phyloP scores from a whole-genome alignment of 2,113 vertebrate genomes.

The Galbula dea region DNA sequence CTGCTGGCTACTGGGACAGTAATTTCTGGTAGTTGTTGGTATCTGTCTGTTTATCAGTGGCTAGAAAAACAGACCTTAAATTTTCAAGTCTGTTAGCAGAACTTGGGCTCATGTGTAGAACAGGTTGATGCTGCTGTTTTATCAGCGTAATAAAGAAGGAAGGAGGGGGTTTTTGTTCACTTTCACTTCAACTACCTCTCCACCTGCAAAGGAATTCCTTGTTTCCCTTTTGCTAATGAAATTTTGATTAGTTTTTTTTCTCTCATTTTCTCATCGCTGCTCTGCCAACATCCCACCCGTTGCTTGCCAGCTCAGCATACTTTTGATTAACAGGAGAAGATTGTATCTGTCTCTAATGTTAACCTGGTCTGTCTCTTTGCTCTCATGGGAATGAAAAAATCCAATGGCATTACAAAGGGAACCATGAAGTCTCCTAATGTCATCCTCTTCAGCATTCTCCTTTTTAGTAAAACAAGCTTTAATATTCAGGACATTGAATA shows the following conservation, averaged over 20 bases:
- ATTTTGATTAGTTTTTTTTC: neutral
- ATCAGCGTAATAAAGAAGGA: neutral
- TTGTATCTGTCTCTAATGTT: neutral
- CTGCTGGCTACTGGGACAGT: neutral
- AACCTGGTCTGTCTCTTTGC: neutral
- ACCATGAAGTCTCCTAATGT: conserved; percentile 19
- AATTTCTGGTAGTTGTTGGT: neutral
- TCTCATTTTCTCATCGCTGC: neutral
- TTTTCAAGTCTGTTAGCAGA: neutral
- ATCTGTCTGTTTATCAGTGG: neutral
- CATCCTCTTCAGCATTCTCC: conserved; percentile 27
- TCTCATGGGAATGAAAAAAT: conserved; percentile 8
- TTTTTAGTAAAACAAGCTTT: conserved; percentile 44
- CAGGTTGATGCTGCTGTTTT: neutral
- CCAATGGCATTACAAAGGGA: conserved; percentile 4
- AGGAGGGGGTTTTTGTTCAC: neutral
- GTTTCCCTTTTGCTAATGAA: neutral
- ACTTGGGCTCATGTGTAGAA: neutral
- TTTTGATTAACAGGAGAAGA: neutral
- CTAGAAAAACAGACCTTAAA: neutral
- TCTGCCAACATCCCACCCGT: neutral
- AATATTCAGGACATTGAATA: conserved; percentile 43
- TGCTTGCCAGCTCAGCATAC: neutral
- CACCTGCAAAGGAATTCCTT: neutral
- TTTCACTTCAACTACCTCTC: neutral